Base-by-base conservation (phyloP, 2,888 invertebrate genomes). In the Hydrotaea cyrtoneurina region DNA sequence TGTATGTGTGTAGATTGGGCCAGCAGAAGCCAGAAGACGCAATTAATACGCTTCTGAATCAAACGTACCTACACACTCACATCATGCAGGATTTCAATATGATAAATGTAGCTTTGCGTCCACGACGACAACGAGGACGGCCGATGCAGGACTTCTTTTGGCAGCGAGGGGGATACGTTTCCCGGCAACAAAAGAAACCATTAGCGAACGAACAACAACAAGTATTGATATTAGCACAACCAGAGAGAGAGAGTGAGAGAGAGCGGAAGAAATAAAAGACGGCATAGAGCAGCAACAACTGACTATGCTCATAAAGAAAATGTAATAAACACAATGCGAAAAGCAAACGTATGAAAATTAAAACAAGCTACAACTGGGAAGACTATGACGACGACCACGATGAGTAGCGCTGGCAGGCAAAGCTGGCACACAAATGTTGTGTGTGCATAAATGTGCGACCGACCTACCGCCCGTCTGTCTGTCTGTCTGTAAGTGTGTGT, bases 111-210 rank as follows among this genome's bases (percentile, higher is more conserved):
- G 69, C 23, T 69, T 21, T 1, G 31, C 50, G n/a, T 50, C n/a
- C n/a, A 50, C 15, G 5, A 50, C 43, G 57, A 57, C 57, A 1
- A 50, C 43, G 57, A 57, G 21, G 59, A 26, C 59, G 26, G 31
- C 15, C 23, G 59, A 59, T 59, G 15, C 31, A 36, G 31, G 36
- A 31, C n/a, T 26, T 21, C 53, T 10, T 50, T 50, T 4, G 50
- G 50, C 50, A n/a, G 50, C 15, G 39, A 3, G 50, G n/a, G 15
- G 50, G 50, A 15, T 50, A 50, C 50, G n/a, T 23, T 1, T 43
- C n/a, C 57, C 57, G 43, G 31, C 21, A 83, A 75, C 21, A 76
- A 75, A 71, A 15, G 50, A 72, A 57, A 57, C 78, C 76, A 73
- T 83, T 83, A 59, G 64, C 66, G 26, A 46, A 64, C 43, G 55